Base-by-base conservation (phyloP, 2,888 invertebrate species). In the Blastobasis lacticolella region DNA sequence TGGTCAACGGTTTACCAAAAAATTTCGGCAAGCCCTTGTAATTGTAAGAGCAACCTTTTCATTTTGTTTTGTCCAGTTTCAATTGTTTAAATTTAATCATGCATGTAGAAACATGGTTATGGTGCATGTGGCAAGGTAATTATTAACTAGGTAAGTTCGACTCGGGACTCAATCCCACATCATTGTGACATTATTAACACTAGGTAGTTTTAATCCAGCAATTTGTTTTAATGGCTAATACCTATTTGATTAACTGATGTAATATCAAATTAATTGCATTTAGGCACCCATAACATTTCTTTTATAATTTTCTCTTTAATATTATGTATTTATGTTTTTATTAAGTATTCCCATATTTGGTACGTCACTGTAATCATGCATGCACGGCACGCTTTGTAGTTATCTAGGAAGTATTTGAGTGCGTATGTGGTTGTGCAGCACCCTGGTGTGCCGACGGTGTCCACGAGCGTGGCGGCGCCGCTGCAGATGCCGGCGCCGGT, bases 371-470 rank as follows among this genome's bases (percentile, higher is more conserved):
- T n/a, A n/a, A n/a, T 23, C 23, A 23, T 23, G 5, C 6, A 10
- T 41, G 23, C 23, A 44, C 10, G 46, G 37, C 41, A 23, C 23
- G 23, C 23, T 23, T 23, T 23, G 23, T 23, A 23, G 23, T 23
- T 23, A 23, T 23, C 23, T 23, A 23, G 23, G 23, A 23, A 23
- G 23, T 23, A 23, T 23, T 23, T 23, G 23, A 23, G 23, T 23
- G n/a, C 4, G 41, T 7, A 41, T 23, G 23, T 6, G 8, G 45
- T 45, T 36, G 8, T 5, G 10, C 74, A 84, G 78, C 84, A 81
- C 53, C 77, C 86, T 4, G 86, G 86, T n/a, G 84, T 81, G 47
- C 71, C 81, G 45, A 83, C 87, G 6, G 78, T 84, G 49, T 82
- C 86, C 4, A 85, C 87, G 37, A 84, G 84, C 53, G 63, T 81